Base-by-base conservation (phyloP, 2,113 vertebrate species). In the Gymnorhina tibicen region DNA sequence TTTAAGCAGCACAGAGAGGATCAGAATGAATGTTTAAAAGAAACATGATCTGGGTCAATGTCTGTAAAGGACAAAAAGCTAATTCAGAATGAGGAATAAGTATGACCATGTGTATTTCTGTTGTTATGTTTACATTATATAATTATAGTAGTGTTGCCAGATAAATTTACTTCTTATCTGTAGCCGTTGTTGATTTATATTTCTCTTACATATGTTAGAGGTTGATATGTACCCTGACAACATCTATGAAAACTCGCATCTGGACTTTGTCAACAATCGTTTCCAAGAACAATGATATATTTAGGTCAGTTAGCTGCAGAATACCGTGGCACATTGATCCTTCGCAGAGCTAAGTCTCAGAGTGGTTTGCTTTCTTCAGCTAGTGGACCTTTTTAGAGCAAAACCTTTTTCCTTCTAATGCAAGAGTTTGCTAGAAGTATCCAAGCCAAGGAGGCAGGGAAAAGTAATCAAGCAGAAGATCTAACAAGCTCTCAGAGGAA, bases 261-360 rank as follows among this genome's bases (percentile, higher is more conserved):
- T 96, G 94, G 83, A 50, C 55, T 95, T 95, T 87, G 80, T 97
- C 95, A 91, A 58, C 69, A 49, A 13, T 75, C 56, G 62, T 92
- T 95, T 97, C 85, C 87, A 94, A 85, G 89, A 92, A 23, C 74
- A 79, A 14, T 89, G 67, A 87, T 94, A 33, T 58, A 64, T 90
- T 77, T 94, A 86, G 84, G 72, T 91, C 87, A 74, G 62, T 81
- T 85, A 89, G 63, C 76, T 86, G 74, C 35, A 59, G 85, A 77
- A 76, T 59, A 26, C 39, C 11, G 1, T 52, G 64, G 42, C 41
- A 37, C 55, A 41, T 21, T 89, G 93, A 94, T 94, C 59, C 24
- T 83, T 50, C 80, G 85, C 82, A 96, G 91, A 90, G 59, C 87
- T 66, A 14, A n/a, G 28, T 70, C 50, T 93, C 62, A 41, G 81